Evolutionary conservation across 2,888 invertebrate species (phyloP), one percentile per base, ranked within the genome.

Genomic region (Penaeus monodon): DNA sequence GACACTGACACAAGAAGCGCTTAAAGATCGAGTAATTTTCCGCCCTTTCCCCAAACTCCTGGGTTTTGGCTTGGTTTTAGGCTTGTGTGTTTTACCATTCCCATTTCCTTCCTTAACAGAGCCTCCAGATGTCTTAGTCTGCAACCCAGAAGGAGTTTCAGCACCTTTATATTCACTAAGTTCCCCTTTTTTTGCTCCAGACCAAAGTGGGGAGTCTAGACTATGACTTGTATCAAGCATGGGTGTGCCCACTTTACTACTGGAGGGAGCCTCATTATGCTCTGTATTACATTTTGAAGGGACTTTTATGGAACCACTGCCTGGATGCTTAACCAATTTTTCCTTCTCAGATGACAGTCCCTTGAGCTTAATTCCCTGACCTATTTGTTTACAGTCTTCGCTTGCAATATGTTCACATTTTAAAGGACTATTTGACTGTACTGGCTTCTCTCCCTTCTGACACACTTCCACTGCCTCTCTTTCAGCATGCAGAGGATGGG

Each of bases 331-430:
- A 57, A 12, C 17, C 22, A 77, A n/a, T 24, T 57, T 57, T 49
- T 57, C 80, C 64, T 80, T 80, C 24, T 24, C n/a, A 22, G 22
- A 27, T 57, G 49, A 57, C 27, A 57, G 49, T 22, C 38, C 24
- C 33, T 77, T 77, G 27, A 44, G 77, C n/a, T 77, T 77, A 17
- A 57, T n/a, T 77, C 77, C 77, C 49, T 49, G 27, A n/a, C 20
- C 14, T 20, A 57, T 27, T 57, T 57, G 77, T 4, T 24, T 27
- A 57, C 27, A 27, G 14, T 77, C 91, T 94, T 94, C 83, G 93
- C 93, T 77, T 70, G 29, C 27, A 27, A 12, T 57, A 57, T 27
- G 6, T 24, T 27, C 57, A 57, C 57, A 10, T 57, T 22, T 57
- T 77, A 77, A 44, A 44, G 24, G 38, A 49, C 49, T 49, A 24